Evolutionary conservation across 2,888 invertebrate genomes (phyloP), one percentile per base, ranked within the genome.

Genomic region (Diplolepis rosae): DNA sequence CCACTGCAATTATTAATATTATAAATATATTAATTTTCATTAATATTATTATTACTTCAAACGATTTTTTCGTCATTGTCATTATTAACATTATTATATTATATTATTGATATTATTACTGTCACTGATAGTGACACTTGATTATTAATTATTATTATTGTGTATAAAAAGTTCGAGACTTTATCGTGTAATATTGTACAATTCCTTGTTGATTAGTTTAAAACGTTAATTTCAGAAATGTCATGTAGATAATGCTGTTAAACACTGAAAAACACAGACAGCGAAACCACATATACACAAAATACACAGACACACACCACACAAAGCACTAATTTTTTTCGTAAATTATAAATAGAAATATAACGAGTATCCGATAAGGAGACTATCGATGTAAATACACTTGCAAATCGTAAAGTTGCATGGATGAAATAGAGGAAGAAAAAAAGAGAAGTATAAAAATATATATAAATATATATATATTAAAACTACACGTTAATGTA

Each of bases 371-470:
- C 67, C 83, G 84, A 84, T 83, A 82, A 81, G 81, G 80, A 81
- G 82, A 80, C 81, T 82, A 83, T 85, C 81, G 80, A 85, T 88
- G 87, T 88, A 88, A 84, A 87, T 88, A 87, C 74, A 79, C 73
- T 71, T 74, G 75, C 70, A 66, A 67, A 65, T 65, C 70, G 45
- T 66, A 66, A 70, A 67, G 52, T 45, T 65, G 65, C 27, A 61
- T 61, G 35, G 39, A 39, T 4, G 39, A 61, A 61, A 35, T 35
- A 70, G 69, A 66, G 45, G 65, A 65, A 69, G 27, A 74, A 45
- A 72, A 73, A 65, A 68, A 72, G 65, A 71, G 69, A 61, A 74
- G 72, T 72, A 76, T 74, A 75, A 74, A 75, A 73, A 80, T 70
- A 76, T 69, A 68, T 72, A 65, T 73, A 75, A 67, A 69, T 74